These are phyloP conservation scores for Cyclargus thomasi DNA, from an alignment of 1,140 invertebrate genomes.

Conservation along the genomic window DNA sequence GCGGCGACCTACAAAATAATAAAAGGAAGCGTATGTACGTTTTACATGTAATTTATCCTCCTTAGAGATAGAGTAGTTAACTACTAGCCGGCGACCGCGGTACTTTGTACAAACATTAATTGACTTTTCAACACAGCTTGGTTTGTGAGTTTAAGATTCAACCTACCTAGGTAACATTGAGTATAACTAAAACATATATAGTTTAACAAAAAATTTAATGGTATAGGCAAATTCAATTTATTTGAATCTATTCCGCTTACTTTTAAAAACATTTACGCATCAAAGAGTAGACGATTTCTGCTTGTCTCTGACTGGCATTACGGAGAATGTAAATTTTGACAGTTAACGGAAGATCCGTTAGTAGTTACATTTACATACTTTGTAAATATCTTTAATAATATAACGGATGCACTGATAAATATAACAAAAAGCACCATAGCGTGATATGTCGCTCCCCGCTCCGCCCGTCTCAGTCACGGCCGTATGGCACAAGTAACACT, in stretches of 20 bases:
- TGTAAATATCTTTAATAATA: too few species aligned
- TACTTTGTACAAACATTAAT: neutral
- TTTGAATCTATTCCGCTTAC: too few species aligned
- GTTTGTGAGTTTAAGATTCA: neutral
- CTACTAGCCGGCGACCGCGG: neutral
- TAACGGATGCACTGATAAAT: neutral
- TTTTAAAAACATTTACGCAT: too few species aligned
- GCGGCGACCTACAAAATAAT: neutral
- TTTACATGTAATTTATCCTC: neutral
- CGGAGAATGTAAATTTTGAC: too few species aligned
- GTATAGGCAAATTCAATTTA: too few species aligned
- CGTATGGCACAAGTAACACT: slow-evolving; percentile 1
- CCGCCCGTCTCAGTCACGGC: neutral
- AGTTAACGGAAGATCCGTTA: too few species aligned
- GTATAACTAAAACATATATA: neutral
- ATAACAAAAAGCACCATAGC: neutral
- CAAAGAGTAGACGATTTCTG: too few species aligned
- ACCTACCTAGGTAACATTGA: neutral
- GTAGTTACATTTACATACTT: too few species aligned
- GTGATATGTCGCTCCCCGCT: neutral
- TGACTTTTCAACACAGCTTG: neutral
- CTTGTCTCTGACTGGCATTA: too few species aligned
- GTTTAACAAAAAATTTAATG: neutral
- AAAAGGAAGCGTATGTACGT: neutral
- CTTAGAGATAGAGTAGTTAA: neutral